Conservation (phyloP, 2,797 vertebrate species). For the Pangasius macronema region DNA sequence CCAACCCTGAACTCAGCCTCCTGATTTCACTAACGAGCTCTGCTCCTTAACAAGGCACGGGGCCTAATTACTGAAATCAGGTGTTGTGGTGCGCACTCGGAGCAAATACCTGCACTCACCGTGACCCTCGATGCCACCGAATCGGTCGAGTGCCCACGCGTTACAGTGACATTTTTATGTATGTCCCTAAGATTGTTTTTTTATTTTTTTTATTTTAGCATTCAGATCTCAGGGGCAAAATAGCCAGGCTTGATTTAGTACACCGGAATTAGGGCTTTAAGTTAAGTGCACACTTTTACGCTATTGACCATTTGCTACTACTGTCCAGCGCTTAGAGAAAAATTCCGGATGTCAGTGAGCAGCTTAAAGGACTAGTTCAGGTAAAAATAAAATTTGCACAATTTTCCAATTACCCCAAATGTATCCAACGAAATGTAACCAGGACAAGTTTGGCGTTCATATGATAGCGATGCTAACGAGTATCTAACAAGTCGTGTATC, state of each 20-base stretch:
- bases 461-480: neutral
- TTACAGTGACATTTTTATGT: neutral
- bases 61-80: constrained; percentile 31
- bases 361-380: neutral
- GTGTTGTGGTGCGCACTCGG: constrained; percentile 19
- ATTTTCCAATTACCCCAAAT: constrained; percentile 19
- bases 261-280: neutral
- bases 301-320: neutral
- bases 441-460: neutral
- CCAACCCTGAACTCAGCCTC: constrained; percentile 6
- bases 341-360: neutral
- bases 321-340: neutral
- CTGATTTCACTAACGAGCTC: constrained; percentile 37
- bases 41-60: constrained; percentile 11
- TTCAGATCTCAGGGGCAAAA: neutral
- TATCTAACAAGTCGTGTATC: neutral
- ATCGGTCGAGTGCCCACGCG: constrained; percentile 10
- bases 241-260: constrained; percentile 1
- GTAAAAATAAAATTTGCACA: constrained; percentile 11
- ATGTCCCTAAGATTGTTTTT: neutral
- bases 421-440: neutral
- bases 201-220: neutral
- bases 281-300: neutral
- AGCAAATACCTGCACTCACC: constrained; percentile 22
- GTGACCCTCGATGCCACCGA: neutral